Evolutionary conservation across 1,140 invertebrate genomes (phyloP).

Genomic region (Meloidogyne exigua): DNA sequence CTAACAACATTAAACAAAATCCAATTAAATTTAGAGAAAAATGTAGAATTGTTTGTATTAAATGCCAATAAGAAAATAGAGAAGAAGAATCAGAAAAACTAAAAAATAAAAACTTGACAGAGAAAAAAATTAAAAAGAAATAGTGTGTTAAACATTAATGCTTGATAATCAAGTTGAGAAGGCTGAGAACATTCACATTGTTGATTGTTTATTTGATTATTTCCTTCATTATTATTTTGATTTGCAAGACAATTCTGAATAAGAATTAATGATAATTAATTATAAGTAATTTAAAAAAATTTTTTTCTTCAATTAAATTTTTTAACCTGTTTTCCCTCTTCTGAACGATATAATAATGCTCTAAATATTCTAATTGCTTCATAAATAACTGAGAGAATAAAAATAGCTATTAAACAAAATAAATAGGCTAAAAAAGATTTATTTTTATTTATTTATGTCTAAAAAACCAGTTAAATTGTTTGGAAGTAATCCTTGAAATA

Average conservation of each 20-base stretch:
- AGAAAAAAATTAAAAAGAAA: background rate
- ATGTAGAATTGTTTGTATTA: conserved; percentile 81
- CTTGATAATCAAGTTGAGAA: background rate
- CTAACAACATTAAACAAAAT: conserved; percentile 92
- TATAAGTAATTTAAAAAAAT: background rate
- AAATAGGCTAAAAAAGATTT: conserved; percentile 16
- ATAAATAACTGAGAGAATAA: conserved; percentile 3
- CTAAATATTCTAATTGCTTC: conserved; percentile 13
- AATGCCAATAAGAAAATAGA: conserved; percentile 23
- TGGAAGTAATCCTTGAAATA: conserved; percentile 49
- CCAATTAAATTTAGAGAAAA: conserved; percentile 82
- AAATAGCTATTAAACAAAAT: conserved; percentile 10
- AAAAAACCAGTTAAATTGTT: conserved; percentile 35
- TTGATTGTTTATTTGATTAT: conserved; percentile 18
- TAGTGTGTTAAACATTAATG: background rate
- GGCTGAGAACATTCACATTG: conserved; percentile 4
- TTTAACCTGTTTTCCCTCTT: conserved; percentile 20
- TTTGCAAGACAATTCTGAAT: background rate
- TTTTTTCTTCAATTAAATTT: background rate
- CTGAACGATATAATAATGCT: conserved; percentile 13
- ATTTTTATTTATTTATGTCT: background rate
- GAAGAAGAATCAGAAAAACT: conserved; percentile 19
- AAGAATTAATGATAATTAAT: background rate
- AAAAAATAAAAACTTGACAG: background rate
- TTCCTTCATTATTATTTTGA: background rate